These are phyloP conservation scores for Dusona sp. DNA, from an alignment of 2,888 invertebrate genomes.

Conservation along the genomic window DNA sequence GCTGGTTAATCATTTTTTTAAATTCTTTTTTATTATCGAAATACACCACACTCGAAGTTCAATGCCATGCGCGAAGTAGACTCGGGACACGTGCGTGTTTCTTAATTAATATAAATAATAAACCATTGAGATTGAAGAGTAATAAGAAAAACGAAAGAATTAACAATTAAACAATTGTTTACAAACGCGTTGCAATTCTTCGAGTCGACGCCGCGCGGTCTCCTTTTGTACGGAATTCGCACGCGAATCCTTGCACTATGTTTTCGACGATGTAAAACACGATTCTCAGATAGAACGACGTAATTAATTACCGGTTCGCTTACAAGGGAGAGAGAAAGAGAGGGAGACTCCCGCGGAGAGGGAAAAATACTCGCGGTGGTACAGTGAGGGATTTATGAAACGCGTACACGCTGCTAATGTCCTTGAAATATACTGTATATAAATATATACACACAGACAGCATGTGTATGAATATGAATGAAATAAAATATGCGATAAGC, in stretches of 20 bases:
- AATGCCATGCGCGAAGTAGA: neutral
- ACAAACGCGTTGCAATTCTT: constrained; percentile 27
- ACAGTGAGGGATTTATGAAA: constrained; percentile 60
- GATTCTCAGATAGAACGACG: constrained; percentile 51
- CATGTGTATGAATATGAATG: neutral
- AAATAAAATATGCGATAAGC: constrained; percentile 9
- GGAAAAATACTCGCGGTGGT: neutral
- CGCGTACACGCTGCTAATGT: constrained; percentile 28
- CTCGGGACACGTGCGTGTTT: neutral
- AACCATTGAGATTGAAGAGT: neutral
- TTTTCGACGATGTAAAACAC: constrained; percentile 55
- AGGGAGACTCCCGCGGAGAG: constrained; percentile 1
- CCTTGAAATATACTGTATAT: constrained; percentile 44
- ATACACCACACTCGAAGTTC: neutral
- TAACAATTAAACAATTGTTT: constrained; percentile 23
- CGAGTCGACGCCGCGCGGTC: constrained; percentile 31
- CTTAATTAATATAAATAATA: constrained; percentile 2
- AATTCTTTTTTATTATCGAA: neutral
- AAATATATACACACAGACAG: neutral
- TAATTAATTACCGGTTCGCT: constrained; percentile 58
- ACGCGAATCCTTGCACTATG: constrained; percentile 30
- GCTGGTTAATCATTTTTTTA: neutral
- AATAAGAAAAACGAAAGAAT: neutral
- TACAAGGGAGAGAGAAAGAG: constrained; percentile 23
- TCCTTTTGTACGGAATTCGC: constrained; percentile 18